These are phyloP conservation scores for Tetrao urogallus DNA, from an alignment of 2,113 vertebrate species.

Conservation along the genomic window DNA sequence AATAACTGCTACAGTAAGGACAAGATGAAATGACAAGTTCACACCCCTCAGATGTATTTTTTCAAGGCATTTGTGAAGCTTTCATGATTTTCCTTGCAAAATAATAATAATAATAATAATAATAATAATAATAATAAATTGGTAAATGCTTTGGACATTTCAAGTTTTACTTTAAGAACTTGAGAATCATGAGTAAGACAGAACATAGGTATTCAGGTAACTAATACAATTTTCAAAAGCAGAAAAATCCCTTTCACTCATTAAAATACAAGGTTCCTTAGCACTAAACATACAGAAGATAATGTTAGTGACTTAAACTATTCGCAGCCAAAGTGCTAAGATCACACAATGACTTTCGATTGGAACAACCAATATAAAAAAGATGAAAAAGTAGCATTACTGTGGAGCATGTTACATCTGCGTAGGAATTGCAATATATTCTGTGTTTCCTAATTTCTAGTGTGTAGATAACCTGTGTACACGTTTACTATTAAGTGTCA, in stretches of 20 bases:
- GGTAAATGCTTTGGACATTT: background rate
- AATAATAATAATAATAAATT: background rate
- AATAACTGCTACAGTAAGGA: background rate
- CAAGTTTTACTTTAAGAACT: background rate
- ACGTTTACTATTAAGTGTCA: background rate
- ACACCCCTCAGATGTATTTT: background rate
- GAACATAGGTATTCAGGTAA: background rate
- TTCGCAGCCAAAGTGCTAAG: background rate
- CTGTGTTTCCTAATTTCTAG: background rate
- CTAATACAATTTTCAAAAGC: background rate
- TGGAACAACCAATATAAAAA: background rate
- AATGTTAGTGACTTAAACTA: background rate
- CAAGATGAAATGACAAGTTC: background rate
- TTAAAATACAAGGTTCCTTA: background rate
- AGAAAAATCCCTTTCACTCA: background rate
- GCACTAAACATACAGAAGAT: background rate
- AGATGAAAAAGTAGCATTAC: background rate
- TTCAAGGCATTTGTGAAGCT: background rate
- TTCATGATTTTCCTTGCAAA: background rate
- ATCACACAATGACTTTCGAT: background rate
- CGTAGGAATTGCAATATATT: background rate
- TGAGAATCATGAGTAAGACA: background rate
- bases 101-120: background rate
- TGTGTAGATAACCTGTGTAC: background rate
- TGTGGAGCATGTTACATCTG: background rate